phyloP scores from a whole-genome alignment of 2,113 vertebrate genomes.

The Melanerpes aurifrons region DNA sequence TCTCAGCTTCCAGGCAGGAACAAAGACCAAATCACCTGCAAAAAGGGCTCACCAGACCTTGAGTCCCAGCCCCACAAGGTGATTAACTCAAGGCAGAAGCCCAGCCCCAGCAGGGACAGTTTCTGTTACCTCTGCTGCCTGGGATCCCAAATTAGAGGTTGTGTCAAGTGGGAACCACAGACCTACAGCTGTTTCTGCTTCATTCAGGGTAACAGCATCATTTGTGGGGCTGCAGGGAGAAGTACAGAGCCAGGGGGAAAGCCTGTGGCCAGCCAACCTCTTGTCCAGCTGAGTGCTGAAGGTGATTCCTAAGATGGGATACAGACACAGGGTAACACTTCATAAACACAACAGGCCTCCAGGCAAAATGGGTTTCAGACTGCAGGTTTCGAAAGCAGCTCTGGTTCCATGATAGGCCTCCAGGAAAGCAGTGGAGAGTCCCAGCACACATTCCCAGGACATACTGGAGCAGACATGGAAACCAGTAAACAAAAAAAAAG shows the following conservation, averaged over 20 bases:
- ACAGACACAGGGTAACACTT: neutral
- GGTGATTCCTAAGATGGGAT: neutral
- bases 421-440: neutral
- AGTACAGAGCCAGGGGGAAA: neutral
- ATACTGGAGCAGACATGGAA: neutral
- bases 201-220: fast-evolving
- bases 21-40: neutral
- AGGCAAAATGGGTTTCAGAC: neutral
- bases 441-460: neutral
- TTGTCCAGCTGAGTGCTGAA: neutral
- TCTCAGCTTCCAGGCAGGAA: neutral
- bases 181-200: neutral
- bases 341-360: neutral
- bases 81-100: neutral
- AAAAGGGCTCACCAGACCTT: neutral
- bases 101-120: neutral
- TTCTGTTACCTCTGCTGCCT: neutral
- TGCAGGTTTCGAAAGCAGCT: neutral
- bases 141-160: slow-evolving; percentile 12
- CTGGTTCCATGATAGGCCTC: neutral
- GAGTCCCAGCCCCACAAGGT: neutral
- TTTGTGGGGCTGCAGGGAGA: neutral
- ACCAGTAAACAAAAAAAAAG: slow-evolving; percentile 35
- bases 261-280: neutral
- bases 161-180: neutral